Evolutionary conservation across 2,797 vertebrate species (phyloP).

Genomic region (Propithecus perrieri): DNA sequence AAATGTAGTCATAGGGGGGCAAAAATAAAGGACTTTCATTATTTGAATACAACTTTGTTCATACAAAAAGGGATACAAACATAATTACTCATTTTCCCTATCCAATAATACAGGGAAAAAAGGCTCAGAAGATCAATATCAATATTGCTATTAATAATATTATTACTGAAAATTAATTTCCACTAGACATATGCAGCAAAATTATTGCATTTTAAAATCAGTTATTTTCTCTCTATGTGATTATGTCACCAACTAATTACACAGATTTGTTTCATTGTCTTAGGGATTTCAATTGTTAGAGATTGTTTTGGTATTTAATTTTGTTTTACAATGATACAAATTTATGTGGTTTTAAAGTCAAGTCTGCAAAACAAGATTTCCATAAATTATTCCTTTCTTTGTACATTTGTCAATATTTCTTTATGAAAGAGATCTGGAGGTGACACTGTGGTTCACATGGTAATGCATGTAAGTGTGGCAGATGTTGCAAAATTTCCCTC

Average conservation of each 20-base stretch:
- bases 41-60: background rate
- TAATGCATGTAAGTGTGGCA: background rate
- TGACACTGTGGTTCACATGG: background rate
- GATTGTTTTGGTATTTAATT: background rate
- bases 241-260: background rate
- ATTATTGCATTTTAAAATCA: background rate
- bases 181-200: background rate
- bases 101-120: background rate
- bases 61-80: background rate
- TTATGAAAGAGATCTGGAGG: background rate
- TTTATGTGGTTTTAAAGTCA: background rate
- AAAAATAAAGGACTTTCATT: background rate
- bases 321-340: background rate
- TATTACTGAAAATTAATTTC: background rate
- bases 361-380: background rate
- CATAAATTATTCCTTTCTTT: background rate
- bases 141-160: background rate
- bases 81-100: background rate
- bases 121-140: background rate
- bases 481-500: background rate
- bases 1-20: background rate
- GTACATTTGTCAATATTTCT: background rate
- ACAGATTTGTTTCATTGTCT: background rate
- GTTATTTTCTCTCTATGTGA: background rate
- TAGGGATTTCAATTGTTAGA: background rate